A percentile compares a stretch with the other conserved stretches of the same genome.
phyloP scores from a whole-genome alignment of 1,140 invertebrate genomes.

The Zeugodacus cucurbitae region DNA sequence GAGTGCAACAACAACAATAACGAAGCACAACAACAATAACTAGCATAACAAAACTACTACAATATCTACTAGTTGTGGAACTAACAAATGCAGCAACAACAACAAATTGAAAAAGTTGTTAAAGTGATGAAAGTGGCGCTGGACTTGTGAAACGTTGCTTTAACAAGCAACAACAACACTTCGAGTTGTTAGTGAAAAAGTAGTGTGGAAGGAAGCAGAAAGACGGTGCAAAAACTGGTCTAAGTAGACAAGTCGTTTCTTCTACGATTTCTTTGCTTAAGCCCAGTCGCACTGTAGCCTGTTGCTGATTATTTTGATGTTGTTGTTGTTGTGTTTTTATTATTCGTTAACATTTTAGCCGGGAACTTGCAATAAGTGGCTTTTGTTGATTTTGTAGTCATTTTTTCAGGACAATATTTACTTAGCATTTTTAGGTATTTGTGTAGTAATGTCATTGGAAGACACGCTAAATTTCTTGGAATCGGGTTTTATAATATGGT shows the following conservation, averaged over 20 bases:
- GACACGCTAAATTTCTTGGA: not conserved
- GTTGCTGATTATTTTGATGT: not conserved
- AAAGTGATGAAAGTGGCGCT: conserved; percentile 3
- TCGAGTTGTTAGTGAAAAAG: not conserved
- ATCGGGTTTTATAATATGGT: not conserved
- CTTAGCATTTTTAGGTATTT: not conserved
- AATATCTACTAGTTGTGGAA: not conserved
- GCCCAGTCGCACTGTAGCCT: not conserved
- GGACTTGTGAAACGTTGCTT: not conserved
- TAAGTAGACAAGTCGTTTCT: not conserved
- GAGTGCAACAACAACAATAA: not conserved
- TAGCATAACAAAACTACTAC: not conserved
- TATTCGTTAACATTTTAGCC: not conserved
- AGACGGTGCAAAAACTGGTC: not conserved
- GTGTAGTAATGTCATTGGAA: not conserved
- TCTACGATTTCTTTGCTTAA: not conserved
- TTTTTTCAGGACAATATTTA: not conserved
- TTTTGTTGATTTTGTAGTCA: not conserved
- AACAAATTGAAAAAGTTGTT: not conserved
- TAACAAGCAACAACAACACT: not conserved
- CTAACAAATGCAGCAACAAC: not conserved
- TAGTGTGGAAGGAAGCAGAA: not conserved
- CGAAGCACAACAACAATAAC: not conserved
- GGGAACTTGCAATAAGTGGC: not conserved
- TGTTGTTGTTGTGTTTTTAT: not conserved